These are phyloP conservation scores for Solea senegalensis DNA, from an alignment of 2,113 vertebrate species.

Conservation along the genomic window DNA sequence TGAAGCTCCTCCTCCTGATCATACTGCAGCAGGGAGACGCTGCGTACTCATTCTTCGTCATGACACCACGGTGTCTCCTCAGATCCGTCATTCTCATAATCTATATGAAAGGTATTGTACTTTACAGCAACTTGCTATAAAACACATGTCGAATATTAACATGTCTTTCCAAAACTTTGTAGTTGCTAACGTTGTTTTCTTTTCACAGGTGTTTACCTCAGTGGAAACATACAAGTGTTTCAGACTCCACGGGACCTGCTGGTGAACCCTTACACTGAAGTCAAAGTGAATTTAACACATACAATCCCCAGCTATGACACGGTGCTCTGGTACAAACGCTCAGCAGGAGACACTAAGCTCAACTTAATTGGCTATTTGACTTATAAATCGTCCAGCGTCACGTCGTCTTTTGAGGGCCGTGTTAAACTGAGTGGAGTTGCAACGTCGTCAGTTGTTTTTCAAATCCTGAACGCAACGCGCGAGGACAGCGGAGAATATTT, in stretches of 20 bases:
- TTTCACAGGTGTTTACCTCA: slow-evolving; percentile 39
- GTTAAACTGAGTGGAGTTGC: slow-evolving; percentile 65
- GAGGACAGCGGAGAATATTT: slow-evolving; percentile 67
- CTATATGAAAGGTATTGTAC: slow-evolving; percentile 48
- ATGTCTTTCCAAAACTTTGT: no score
- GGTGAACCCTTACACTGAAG: no score
- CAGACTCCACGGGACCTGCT: no score
- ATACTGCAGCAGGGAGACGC: slow-evolving; percentile 6
- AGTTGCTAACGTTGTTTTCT: background rate
- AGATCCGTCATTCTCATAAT: background rate
- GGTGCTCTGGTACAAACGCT: slow-evolving; percentile 67
- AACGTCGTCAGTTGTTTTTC: slow-evolving; percentile 30
- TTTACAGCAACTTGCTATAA: no score
- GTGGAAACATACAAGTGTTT: no score
- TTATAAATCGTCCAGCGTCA: background rate
- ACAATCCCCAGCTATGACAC: no score
- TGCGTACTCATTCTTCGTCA: slow-evolving; percentile 32
- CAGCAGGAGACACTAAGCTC: slow-evolving; percentile 28
- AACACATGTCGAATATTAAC: no score
- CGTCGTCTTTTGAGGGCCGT: background rate
- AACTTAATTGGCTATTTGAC: slow-evolving; percentile 45
- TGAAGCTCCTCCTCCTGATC: slow-evolving; percentile 11
- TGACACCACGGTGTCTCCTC: slow-evolving; percentile 24
- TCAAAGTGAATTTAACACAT: no score
- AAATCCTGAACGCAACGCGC: slow-evolving; percentile 22